Conservation (phyloP, 37 sponge, comb jelly and placozoan species). For the Diacarnus erythraeanus region DNA sequence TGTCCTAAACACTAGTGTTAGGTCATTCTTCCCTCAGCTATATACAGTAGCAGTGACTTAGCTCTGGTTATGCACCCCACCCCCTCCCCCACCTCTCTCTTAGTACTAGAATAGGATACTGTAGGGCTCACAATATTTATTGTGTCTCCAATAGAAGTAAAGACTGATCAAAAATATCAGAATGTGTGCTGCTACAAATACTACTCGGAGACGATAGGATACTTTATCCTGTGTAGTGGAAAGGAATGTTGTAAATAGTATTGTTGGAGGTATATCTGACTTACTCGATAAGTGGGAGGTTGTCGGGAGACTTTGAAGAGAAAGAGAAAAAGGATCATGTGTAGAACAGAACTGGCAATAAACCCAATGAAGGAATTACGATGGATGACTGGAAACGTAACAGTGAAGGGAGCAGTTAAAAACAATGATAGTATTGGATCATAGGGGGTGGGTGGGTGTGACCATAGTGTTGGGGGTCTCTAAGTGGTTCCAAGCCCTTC, state of each 20-base stretch:
- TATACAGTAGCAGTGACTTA: no score
- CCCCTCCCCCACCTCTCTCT: no score
- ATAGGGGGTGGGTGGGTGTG: no score
- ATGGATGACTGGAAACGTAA: constrained; percentile 32
- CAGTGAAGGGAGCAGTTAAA: neutral
- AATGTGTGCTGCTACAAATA: constrained; percentile 25
- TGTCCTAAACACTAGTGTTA: no score
- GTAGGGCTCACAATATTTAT: constrained; percentile 71
- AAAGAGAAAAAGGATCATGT: constrained; percentile 46
- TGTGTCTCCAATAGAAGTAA: constrained; percentile 71
- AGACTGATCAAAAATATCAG: constrained; percentile 18
- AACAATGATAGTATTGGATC: neutral
- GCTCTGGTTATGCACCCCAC: no score
- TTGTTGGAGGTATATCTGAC: constrained; percentile 7
- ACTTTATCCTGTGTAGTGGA: constrained; percentile 41
- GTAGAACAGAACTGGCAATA: constrained; percentile 33
- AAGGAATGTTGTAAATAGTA: neutral
- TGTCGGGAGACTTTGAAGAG: constrained; percentile 34
- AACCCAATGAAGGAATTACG: constrained; percentile 53
- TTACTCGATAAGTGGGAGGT: constrained; percentile 35
- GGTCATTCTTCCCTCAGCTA: no score
- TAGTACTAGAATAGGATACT: constrained; percentile 51
- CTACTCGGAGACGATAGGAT: constrained; percentile 33
- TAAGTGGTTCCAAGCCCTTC: no score
- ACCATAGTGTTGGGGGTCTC: no score